Evolutionary conservation across 2,888 invertebrate genomes (phyloP), one percentile per base, ranked within the genome.

Genomic region (Torymus auratus): DNA sequence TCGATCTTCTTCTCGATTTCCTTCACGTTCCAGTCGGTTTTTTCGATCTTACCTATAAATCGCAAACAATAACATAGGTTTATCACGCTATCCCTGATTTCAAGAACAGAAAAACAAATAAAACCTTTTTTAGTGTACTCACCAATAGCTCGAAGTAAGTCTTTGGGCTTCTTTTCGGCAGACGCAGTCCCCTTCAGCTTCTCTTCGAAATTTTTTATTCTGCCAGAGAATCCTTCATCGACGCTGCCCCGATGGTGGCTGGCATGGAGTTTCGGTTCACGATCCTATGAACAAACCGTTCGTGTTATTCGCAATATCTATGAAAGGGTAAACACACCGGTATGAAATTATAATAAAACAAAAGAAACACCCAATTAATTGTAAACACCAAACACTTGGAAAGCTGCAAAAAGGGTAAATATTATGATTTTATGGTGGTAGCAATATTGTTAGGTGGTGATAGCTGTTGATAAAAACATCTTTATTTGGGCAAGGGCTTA

Each of bases 1-100:
- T 94, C 93, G 53, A 97, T 97, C 91, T 97, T 97, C 89, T 96
- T 95, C 88, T 98, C 97, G 52, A 98, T 96, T 90, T 96, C 95
- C 85, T 96, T 95, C 55, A 97, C 95, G 91, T 97, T 97, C 97
- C 97, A 97, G 91, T 98, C 97, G 79, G 94, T 95, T 81, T 95
- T 94, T 88, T 97, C 97, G 84, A 97, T 96, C 91, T 96, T 96
- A 73, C 97, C 93, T 92, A 71, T 0, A 83, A 78, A 56, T 53
- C 14, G 13, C n/a, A 70, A 14, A 17, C 23, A 61, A 4, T 23
- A 61, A 72, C 1, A 14, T 2, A 53, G 2, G 11, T 52, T 2
- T 41, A 72, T 41, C 13, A 12, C 41, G 7, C 41, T 41, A 41
- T 41, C 7, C 7, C 7, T 41, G 41, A 10, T 41, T 41, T 41